These are phyloP conservation scores for Acanthurus lineatus DNA, from an alignment of 2,797 vertebrate genomes.

Conservation along the genomic window DNA sequence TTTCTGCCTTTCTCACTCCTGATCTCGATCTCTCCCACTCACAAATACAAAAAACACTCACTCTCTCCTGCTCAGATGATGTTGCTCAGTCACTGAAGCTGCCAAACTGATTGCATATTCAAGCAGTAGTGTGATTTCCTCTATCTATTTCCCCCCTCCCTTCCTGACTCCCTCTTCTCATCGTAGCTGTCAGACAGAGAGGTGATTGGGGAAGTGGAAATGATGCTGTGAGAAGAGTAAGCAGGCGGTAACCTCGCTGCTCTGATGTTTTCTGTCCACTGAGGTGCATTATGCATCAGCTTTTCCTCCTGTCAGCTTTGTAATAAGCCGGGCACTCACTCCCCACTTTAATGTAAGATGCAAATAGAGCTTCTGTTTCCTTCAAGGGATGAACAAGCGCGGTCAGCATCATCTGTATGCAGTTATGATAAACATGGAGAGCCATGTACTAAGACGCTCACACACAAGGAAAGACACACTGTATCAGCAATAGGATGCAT, in stretches of 20 bases:
- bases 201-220: conserved; percentile 67
- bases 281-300: conserved; percentile 64
- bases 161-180: conserved; percentile 38
- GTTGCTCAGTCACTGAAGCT: conserved; percentile 67
- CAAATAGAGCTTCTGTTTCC: conserved; percentile 56
- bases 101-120: conserved; percentile 89
- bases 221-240: conserved; percentile 60
- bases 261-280: conserved; percentile 64
- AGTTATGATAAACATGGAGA: conserved; percentile 52
- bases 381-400: conserved; percentile 53
- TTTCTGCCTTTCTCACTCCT: conserved; percentile 44
- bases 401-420: conserved; percentile 55
- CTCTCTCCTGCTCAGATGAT: conserved; percentile 58
- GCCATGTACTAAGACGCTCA: conserved; percentile 4
- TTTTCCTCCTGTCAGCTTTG: conserved; percentile 60
- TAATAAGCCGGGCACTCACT: conserved; percentile 53
- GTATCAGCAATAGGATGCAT: not conserved
- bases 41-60: conserved; percentile 62
- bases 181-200: conserved; percentile 60
- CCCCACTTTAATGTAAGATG: conserved; percentile 69
- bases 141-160: conserved; percentile 36
- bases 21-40: conserved; percentile 76
- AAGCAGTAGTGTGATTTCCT: conserved; percentile 69
- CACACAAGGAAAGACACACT: conserved; percentile 19
- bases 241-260: conserved; percentile 46